Base-by-base conservation (phyloP, 2,888 invertebrate genomes). In the Ichneumoninae sp. region DNA sequence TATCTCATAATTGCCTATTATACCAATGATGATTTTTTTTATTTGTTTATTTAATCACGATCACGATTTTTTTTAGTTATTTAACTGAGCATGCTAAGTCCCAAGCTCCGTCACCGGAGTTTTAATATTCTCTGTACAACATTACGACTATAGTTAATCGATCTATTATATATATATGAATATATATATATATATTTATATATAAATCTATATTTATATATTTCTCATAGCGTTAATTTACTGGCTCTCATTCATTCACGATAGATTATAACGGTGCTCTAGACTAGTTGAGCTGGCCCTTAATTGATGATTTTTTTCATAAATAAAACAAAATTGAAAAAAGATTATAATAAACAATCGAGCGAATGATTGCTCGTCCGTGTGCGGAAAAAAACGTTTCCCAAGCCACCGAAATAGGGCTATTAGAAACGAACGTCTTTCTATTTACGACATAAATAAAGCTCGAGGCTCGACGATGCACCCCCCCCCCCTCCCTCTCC, bases 1-100 rank as follows among this genome's bases (percentile, higher is more conserved):
- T 82, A 80, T 87, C 62, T 62, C 86, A 77, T 77, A 70, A 86
- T 81, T 81, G 79, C 44, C 78, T 80, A 80, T 78, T 83, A 80
- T 72, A 82, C 57, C 78, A 75, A 74, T 81, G 36, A 80, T 82
- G 69, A 71, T 83, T 70, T 74, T 62, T 69, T 40, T 13, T 30
- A 66, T 77, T 76, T 81, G 47, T 76, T 82, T 78, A 87, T 86
- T 88, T 86, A 87, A 85, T 88, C 86, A 91, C 90, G 89, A 93
- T 92, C 91, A 92, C 92, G 93, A 91, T 91, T 90, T 87, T 89
- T 86, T 87, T 89, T 89, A 90, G 90, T 91, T 90, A 91, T 91
- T 91, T 91, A 92, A 93, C 93, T 93, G 93, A 93, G 93, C 93
- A 93, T 93, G 93, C 93, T 93, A 93, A 93, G 93, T 93, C 93